Evolutionary conservation across 2,113 vertebrate species (phyloP).

Genomic region (Cavia porcellus): DNA sequence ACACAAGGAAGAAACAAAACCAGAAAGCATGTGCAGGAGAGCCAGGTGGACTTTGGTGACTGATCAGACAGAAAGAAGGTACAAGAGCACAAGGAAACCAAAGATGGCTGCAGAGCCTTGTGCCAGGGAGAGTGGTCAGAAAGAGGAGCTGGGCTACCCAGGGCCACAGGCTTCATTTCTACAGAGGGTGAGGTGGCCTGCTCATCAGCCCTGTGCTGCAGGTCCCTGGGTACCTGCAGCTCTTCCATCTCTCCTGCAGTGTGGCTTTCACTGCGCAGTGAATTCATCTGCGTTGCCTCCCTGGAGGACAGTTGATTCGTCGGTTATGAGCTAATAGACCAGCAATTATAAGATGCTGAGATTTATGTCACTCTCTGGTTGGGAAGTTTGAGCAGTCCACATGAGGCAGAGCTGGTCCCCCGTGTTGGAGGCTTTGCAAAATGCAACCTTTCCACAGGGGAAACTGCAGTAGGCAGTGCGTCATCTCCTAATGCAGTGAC

Average conservation of each 20-base stretch:
- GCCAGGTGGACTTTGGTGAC: not conserved
- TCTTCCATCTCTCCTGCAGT: not conserved
- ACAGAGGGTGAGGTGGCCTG: not conserved
- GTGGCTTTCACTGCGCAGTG: not conserved
- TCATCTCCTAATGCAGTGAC: not conserved
- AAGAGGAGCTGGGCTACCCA: not conserved
- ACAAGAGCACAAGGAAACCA: not conserved
- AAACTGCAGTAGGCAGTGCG: not conserved
- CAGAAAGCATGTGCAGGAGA: not conserved
- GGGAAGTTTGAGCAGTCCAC: fast-evolving
- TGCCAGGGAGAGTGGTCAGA: not conserved
- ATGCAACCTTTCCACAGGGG: not conserved
- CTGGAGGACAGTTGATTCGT: not conserved
- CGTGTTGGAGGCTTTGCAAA: not conserved
- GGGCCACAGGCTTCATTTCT: fast-evolving
- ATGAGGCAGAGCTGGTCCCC: not conserved
- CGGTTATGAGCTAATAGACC: not conserved
- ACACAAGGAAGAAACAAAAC: not conserved
- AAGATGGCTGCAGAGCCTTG: not conserved
- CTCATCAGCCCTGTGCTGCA: not conserved
- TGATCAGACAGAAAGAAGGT: not conserved
- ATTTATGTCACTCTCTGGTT: not conserved
- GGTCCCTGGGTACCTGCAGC: not conserved
- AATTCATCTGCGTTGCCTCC: not conserved
- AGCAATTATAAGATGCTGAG: not conserved